Evolutionary conservation across 2,113 vertebrate genomes (phyloP).

Genomic region (Oreocharis arfaki): DNA sequence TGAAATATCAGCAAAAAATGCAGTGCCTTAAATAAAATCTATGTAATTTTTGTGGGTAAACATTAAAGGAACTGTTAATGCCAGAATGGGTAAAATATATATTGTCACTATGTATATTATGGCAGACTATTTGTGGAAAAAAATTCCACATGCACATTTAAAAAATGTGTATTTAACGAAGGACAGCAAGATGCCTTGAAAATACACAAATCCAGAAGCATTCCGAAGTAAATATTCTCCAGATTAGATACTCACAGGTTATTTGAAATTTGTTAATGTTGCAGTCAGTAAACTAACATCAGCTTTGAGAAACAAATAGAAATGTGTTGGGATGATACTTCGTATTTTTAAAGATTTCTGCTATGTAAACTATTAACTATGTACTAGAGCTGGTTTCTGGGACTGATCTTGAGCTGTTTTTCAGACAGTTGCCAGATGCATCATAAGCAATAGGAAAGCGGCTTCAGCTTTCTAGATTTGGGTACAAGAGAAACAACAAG

Average conservation of each 20-base stretch:
- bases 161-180: not conserved
- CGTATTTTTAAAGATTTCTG: not conserved
- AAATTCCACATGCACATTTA: rapidly evolving
- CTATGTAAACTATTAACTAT: not conserved
- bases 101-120: not conserved
- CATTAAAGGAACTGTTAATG: not conserved
- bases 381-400: not conserved
- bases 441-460: not conserved
- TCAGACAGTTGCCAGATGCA: not conserved
- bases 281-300: not conserved
- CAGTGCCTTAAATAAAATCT: not conserved
- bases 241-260: not conserved
- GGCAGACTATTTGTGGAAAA: not conserved
- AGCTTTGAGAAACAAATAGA: not conserved
- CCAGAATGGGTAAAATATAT: not conserved
- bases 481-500: not conserved
- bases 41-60: not conserved
- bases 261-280: not conserved
- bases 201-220: not conserved
- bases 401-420: not conserved
- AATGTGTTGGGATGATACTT: not conserved
- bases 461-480: not conserved
- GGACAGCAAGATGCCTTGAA: not conserved
- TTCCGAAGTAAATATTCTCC: not conserved
- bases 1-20: not conserved